Percentiles rank a stretch among this genome's conserved stretches.
phyloP scores from a whole-genome alignment of 2,888 invertebrate species.

The Cryptophagus acutangulus region DNA sequence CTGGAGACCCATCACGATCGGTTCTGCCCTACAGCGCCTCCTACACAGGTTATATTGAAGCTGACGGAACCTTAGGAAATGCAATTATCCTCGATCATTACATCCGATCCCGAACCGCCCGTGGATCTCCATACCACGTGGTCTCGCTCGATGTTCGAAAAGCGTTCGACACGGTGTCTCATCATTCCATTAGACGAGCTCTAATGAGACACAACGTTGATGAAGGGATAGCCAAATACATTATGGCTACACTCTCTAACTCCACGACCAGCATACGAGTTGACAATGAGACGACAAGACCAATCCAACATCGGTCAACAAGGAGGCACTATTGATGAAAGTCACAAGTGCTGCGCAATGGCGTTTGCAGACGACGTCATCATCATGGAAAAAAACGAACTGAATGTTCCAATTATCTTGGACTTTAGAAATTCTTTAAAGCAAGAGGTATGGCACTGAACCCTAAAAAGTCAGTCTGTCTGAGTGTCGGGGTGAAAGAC shows the following conservation, averaged over 20 bases:
- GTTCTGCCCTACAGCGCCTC: conserved; percentile 18
- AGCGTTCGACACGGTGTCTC: conserved; percentile 18
- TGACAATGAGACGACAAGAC: conserved; percentile 1
- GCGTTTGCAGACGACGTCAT: conserved; percentile 15
- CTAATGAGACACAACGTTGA: too few relatives aligned
- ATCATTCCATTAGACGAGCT: conserved; percentile 10
- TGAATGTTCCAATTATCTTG: conserved; percentile 6
- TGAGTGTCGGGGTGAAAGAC: background rate
- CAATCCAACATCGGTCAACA: conserved; percentile 11
- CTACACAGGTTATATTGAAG: conserved; percentile 29
- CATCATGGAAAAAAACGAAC: conserved; percentile 2
- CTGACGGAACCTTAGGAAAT: conserved; percentile 40
- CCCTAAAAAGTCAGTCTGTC: conserved; percentile 1
- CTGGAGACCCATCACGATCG: conserved; percentile 29
- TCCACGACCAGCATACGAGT: conserved; percentile 4
- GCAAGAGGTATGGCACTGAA: conserved; percentile 8
- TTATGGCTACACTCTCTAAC: background rate
- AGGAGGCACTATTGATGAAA: background rate
- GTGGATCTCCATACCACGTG: conserved; percentile 6
- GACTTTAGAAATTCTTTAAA: conserved; percentile 6
- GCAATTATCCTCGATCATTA: conserved; percentile 28
- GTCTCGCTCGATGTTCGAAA: conserved; percentile 16
- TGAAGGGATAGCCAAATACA: background rate
- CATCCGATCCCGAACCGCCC: conserved; percentile 2
- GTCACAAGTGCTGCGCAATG: conserved; percentile 1